A percentile compares a stretch with the other conserved stretches of the same genome.
Conservation (phyloP, 2,113 vertebrate genomes). For the Balaenoptera acutorostrata region DNA sequence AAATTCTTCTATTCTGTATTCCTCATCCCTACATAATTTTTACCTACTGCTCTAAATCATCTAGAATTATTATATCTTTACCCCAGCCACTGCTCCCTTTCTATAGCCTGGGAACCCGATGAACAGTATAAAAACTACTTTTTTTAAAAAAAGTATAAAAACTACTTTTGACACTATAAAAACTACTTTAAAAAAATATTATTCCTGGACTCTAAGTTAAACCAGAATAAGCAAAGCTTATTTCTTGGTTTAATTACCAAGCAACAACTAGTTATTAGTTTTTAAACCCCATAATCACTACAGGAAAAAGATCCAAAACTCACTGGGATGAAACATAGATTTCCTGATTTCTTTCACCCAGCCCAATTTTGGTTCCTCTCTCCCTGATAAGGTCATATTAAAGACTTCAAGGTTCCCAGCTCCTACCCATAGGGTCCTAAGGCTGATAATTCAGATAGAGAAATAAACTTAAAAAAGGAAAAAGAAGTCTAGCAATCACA, state of each 20-base stretch:
- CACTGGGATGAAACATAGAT: not conserved
- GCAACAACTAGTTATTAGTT: not conserved
- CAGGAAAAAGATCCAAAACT: not conserved
- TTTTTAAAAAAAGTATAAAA: not conserved
- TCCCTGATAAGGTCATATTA: not conserved
- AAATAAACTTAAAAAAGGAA: not conserved
- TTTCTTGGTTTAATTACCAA: not conserved
- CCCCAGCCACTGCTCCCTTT: not conserved
- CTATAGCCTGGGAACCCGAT: not conserved
- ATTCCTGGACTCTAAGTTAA: not conserved
- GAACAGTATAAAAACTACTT: not conserved
- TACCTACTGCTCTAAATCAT: not conserved
- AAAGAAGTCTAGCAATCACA: not conserved
- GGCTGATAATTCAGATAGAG: not conserved
- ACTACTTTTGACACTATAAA: not conserved
- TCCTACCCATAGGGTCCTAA: conserved; percentile 15
- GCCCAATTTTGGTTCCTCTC: not conserved
- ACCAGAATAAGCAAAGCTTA: not conserved
- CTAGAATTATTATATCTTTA: not conserved
- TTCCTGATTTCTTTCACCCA: not conserved
- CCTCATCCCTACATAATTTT: not conserved
- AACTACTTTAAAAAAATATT: not conserved
- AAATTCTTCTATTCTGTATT: not conserved
- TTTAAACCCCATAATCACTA: conserved; percentile 17
- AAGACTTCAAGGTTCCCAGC: not conserved